These are phyloP conservation scores for Muscicapa adusta DNA, from an alignment of 2,113 vertebrate species.

Conservation along the genomic window DNA sequence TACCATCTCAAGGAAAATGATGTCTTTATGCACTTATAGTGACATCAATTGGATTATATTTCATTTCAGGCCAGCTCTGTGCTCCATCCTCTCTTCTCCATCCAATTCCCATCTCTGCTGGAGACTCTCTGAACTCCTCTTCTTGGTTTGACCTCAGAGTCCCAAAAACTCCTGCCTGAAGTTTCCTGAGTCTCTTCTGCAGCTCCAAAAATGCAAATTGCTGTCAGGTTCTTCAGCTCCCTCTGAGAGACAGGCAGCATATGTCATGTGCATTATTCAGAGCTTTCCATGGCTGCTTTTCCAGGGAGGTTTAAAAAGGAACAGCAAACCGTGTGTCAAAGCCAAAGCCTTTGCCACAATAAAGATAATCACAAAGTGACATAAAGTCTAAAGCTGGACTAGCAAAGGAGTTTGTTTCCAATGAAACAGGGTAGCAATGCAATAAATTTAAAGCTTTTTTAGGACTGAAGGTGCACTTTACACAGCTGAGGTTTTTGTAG, in stretches of 20 bases:
- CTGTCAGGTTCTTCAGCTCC: background rate
- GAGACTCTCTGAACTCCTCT: background rate
- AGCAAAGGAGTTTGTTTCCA: background rate
- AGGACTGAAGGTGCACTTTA: background rate
- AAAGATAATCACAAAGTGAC: background rate
- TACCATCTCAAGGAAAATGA: background rate
- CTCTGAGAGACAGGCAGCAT: slow-evolving; percentile 27
- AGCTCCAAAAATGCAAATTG: slow-evolving; percentile 1
- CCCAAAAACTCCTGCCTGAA: background rate
- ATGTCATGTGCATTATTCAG: slow-evolving; percentile 37
- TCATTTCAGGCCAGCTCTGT: background rate
- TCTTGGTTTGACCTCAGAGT: background rate
- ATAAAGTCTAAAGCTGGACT: background rate
- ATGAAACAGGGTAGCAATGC: background rate
- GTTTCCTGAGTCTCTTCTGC: background rate
- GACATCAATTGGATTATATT: background rate
- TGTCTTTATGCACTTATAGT: background rate
- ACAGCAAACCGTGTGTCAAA: background rate
- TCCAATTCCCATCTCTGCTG: background rate
- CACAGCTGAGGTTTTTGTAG: background rate
- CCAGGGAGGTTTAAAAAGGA: slow-evolving; percentile 1
- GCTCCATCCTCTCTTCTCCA: background rate
- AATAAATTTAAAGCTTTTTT: background rate
- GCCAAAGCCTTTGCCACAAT: background rate
- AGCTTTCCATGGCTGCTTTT: background rate